A percentile compares a stretch with the other conserved stretches of the same genome.
phyloP scores from a whole-genome alignment of 2,113 vertebrate genomes.

The Etia nguti region DNA sequence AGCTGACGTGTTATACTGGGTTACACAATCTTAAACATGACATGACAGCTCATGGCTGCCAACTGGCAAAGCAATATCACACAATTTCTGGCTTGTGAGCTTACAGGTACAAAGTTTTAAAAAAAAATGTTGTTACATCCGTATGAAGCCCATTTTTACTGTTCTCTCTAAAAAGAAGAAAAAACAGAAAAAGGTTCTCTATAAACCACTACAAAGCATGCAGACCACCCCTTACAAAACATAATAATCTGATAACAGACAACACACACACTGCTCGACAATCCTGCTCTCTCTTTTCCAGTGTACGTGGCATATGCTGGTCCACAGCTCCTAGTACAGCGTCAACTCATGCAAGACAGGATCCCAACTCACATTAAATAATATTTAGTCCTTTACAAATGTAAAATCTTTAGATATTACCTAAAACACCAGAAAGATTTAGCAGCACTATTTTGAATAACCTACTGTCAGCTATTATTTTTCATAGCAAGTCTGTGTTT shows the following conservation, averaged over 20 bases:
- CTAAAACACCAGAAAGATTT: not conserved
- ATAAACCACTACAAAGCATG: fast-evolving
- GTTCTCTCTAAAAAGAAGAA: not conserved
- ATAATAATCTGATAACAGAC: not conserved
- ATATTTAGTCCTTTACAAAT: fast-evolving
- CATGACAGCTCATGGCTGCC: not conserved
- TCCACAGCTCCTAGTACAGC: not conserved
- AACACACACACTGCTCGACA: not conserved
- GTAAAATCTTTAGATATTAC: not conserved
- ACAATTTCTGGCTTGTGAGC: not conserved
- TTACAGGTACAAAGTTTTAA: not conserved
- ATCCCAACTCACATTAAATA: not conserved
- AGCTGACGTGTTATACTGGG: not conserved
- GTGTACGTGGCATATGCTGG: too few relatives aligned
- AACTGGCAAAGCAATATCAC: not conserved
- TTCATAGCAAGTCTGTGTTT: not conserved
- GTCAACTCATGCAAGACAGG: fast-evolving
- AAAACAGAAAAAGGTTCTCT: not conserved
- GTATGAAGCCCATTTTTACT: not conserved
- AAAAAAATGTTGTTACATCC: not conserved
- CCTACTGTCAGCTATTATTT: not conserved
- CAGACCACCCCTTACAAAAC: not conserved
- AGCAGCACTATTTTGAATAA: not conserved
- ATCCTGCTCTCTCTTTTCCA: not conserved
- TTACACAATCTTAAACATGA: not conserved